Evolutionary conservation across 2,113 vertebrate genomes (phyloP).

Genomic region (Rattus norvegicus): DNA sequence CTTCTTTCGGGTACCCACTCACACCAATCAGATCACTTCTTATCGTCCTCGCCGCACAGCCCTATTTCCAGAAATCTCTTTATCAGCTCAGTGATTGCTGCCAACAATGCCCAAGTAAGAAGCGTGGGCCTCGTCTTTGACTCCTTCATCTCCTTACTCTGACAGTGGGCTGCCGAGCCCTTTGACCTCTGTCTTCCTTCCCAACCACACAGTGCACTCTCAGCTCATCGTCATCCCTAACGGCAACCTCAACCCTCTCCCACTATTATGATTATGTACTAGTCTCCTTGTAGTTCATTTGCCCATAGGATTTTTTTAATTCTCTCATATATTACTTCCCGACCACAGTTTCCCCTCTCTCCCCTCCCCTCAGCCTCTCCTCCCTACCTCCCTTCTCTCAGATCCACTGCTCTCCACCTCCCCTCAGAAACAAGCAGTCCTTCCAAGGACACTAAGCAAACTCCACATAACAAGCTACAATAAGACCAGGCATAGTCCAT

Average conservation of each 20-base stretch:
- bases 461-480: background rate
- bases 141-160: background rate
- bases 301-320: background rate
- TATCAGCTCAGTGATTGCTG: background rate
- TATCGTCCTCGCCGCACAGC: background rate
- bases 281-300: slow-evolving; percentile 22
- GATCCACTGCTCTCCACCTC: background rate
- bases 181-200: background rate
- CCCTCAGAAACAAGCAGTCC: background rate
- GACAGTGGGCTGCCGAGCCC: background rate
- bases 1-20: background rate
- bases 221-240: background rate
- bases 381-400: background rate
- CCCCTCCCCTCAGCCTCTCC: background rate
- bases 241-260: background rate
- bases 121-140: background rate
- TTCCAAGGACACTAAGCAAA: background rate
- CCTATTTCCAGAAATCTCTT: background rate
- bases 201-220: background rate
- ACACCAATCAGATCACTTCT: background rate
- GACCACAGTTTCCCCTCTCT: background rate
- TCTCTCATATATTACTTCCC: background rate
- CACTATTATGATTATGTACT: background rate
- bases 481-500: background rate
- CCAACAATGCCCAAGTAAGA: background rate